Conservation (phyloP, 2,797 vertebrate genomes). For the Decapterus maruadsi region DNA sequence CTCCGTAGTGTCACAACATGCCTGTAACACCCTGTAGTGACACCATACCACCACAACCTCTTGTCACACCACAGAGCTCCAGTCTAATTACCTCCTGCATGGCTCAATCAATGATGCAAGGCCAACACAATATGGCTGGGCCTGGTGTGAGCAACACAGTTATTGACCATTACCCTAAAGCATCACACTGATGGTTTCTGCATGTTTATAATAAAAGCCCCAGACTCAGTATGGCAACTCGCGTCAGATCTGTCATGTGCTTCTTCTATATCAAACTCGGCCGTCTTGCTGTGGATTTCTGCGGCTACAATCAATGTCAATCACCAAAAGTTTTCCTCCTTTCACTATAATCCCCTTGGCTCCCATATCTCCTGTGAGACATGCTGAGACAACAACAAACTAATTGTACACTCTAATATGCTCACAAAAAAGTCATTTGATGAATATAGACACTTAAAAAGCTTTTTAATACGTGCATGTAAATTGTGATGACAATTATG, state of each 20-base stretch:
- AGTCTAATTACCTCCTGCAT: slow-evolving; percentile 83
- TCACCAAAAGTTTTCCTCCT: slow-evolving; percentile 65
- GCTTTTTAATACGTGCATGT: not conserved
- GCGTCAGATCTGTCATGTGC: slow-evolving; percentile 57
- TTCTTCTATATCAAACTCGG: slow-evolving; percentile 56
- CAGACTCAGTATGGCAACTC: slow-evolving; percentile 56
- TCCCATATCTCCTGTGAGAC: slow-evolving; percentile 8
- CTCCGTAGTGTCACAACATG: slow-evolving; percentile 59
- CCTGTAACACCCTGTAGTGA: slow-evolving; percentile 71
- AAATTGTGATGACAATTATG: not conserved
- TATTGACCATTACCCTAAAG: slow-evolving; percentile 78
- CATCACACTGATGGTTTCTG: slow-evolving; percentile 74
- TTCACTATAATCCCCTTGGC: slow-evolving; percentile 18
- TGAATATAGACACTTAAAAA: not conserved
- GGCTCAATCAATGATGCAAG: slow-evolving; percentile 85
- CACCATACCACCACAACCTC: slow-evolving; percentile 75
- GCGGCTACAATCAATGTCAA: slow-evolving; percentile 72
- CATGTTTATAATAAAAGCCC: slow-evolving; percentile 72
- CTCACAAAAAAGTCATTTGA: not conserved
- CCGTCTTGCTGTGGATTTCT: slow-evolving; percentile 60
- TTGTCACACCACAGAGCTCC: slow-evolving; percentile 74
- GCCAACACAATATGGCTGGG: slow-evolving; percentile 76
- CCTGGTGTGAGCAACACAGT: slow-evolving; percentile 68
- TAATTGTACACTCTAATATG: not conserved
- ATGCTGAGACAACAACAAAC: slow-evolving; percentile 5